Conservation (phyloP, 2,797 vertebrate genomes). For the Amniataba percoides region DNA sequence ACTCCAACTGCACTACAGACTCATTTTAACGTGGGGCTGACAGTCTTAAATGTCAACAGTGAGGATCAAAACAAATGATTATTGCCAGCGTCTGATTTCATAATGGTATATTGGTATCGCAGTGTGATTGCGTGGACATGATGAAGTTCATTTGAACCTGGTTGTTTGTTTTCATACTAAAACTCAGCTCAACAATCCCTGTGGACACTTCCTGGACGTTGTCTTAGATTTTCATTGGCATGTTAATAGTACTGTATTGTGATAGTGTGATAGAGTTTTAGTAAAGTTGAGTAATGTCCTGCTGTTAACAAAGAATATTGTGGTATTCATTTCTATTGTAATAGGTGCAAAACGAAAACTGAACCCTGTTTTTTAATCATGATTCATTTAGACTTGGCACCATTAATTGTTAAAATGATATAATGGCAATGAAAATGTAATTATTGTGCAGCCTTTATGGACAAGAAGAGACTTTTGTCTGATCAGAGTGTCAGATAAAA, state of each 20-base stretch:
- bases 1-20: not conserved
- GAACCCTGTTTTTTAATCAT: not conserved
- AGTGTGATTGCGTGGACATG: not conserved
- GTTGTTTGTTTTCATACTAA: not conserved
- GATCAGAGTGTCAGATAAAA: not conserved
- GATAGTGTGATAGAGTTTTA: not conserved
- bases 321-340: not conserved
- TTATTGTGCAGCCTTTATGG: not conserved
- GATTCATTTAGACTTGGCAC: no score
- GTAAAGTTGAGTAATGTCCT: not conserved
- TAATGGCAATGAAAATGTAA: no score
- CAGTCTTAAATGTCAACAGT: not conserved
- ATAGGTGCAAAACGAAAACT: not conserved
- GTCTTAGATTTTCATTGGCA: not conserved
- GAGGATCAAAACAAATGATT: not conserved
- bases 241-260: not conserved
- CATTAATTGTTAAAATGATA: not conserved
- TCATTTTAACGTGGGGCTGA: not conserved
- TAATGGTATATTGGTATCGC: not conserved
- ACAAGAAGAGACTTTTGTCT: not conserved
- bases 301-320: not conserved
- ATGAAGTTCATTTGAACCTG: not conserved
- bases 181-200: not conserved
- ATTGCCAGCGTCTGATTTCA: not conserved
- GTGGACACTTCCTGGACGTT: not conserved